These are phyloP conservation scores for Notolepis coatsorum DNA, from an alignment of 2,797 vertebrate species.

Conservation along the genomic window DNA sequence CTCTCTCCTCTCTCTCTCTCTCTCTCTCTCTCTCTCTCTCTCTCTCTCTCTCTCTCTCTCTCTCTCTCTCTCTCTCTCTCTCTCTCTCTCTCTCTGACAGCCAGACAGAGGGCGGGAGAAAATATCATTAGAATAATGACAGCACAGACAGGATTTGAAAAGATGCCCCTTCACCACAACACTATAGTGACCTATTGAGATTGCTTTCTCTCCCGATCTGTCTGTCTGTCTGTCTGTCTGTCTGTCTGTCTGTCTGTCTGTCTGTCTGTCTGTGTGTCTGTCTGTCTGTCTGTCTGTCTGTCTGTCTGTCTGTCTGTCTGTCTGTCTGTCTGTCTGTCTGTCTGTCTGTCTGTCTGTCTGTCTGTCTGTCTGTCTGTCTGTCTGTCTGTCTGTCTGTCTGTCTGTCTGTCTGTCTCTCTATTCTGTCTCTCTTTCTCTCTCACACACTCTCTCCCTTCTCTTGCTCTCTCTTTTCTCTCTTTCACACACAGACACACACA, in stretches of 20 bases:
- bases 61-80: background rate
- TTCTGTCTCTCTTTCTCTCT: background rate
- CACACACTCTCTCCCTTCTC: background rate
- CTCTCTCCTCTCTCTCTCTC: no score
- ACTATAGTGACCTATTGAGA: conserved; percentile 27
- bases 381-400: conserved; percentile 8
- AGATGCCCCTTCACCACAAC: conserved; percentile 25
- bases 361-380: background rate
- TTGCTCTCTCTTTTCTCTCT: background rate
- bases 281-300: background rate
- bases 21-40: no score
- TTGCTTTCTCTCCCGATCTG: background rate
- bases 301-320: conserved; percentile 2
- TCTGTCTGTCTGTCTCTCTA: background rate
- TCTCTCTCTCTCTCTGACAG: no score
- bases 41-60: background rate
- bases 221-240: conserved; percentile 2
- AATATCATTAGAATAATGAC: conserved; percentile 45
- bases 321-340: background rate
- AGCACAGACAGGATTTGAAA: conserved; percentile 37
- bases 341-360: conserved; percentile 9
- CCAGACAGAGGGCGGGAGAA: conserved; percentile 44
- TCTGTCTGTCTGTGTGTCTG: background rate
- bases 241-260: background rate
- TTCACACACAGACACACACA: background rate